A percentile compares a stretch with the other conserved stretches of the same genome.
Conservation (phyloP, 2,888 invertebrate genomes). For the Platycnemis pennipes region DNA sequence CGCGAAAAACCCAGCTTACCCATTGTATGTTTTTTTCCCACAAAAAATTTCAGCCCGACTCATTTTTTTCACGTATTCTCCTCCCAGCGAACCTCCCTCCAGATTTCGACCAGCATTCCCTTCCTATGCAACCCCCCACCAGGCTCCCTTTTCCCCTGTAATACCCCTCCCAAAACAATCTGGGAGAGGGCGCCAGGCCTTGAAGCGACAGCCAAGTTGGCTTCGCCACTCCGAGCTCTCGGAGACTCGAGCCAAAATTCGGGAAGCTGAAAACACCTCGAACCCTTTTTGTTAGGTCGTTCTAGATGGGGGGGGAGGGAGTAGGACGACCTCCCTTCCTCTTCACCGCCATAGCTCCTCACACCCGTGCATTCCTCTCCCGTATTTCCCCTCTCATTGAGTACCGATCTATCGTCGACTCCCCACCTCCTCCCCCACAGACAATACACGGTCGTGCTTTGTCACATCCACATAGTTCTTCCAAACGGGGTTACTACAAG, state of each 20-base stretch:
- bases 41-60: background rate
- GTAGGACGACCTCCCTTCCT: background rate
- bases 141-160: background rate
- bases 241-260: slow-evolving; percentile 12
- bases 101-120: too few relatives aligned
- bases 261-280: background rate
- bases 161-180: background rate
- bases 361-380: background rate
- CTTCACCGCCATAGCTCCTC: too few relatives aligned
- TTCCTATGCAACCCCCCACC: background rate
- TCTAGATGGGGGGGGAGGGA: background rate
- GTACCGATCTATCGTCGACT: background rate
- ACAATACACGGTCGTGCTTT: background rate
- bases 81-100: too few relatives aligned
- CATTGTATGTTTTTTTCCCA: background rate
- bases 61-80: background rate
- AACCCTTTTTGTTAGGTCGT: background rate
- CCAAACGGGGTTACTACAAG: too few relatives aligned
- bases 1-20: background rate
- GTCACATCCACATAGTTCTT: background rate
- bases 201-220: background rate
- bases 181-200: background rate
- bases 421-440: background rate
- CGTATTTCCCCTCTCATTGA: background rate
- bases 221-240: background rate